Evolutionary conservation across 2,888 invertebrate species (phyloP).

Genomic region (Palloptera scutellata): DNA sequence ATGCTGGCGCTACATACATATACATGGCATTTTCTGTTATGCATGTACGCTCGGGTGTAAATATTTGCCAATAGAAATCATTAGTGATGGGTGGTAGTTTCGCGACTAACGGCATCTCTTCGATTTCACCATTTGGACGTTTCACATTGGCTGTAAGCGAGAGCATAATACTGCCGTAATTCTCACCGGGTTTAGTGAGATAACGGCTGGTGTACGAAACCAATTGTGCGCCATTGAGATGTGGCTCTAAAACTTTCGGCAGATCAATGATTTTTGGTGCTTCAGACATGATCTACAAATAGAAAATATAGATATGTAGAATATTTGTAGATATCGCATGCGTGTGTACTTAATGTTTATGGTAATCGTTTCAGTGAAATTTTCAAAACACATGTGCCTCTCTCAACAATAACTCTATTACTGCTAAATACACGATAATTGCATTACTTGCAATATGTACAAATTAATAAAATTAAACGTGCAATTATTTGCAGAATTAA

Average conservation of each 20-base stretch:
- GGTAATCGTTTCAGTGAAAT: no score
- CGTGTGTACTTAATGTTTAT: no score
- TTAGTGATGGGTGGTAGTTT: conserved; percentile 68
- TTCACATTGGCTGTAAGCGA: conserved; percentile 59
- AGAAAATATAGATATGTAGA: no score
- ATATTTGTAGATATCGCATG: no score
- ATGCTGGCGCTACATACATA: conserved; percentile 65
- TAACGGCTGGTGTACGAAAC: conserved; percentile 60
- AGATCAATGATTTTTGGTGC: conserved; percentile 56
- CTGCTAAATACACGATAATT: no score
- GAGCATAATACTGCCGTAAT: conserved; percentile 71
- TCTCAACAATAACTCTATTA: no score
- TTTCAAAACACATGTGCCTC: no score
- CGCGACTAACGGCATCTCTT: conserved; percentile 66
- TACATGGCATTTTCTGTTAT: conserved; percentile 69
- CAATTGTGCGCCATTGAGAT: conserved; percentile 54
- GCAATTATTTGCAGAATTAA: no score
- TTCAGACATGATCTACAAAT: conserved; percentile 45
- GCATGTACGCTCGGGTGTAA: conserved; percentile 69
- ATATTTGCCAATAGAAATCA: conserved; percentile 66
- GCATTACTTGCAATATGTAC: no score
- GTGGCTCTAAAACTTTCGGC: conserved; percentile 49
- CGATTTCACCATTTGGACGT: conserved; percentile 44
- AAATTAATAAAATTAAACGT: no score
- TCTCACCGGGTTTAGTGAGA: conserved; percentile 69